These are phyloP conservation scores for Eriocheir sinensis DNA, from an alignment of 1,140 invertebrate species.

Conservation along the genomic window DNA sequence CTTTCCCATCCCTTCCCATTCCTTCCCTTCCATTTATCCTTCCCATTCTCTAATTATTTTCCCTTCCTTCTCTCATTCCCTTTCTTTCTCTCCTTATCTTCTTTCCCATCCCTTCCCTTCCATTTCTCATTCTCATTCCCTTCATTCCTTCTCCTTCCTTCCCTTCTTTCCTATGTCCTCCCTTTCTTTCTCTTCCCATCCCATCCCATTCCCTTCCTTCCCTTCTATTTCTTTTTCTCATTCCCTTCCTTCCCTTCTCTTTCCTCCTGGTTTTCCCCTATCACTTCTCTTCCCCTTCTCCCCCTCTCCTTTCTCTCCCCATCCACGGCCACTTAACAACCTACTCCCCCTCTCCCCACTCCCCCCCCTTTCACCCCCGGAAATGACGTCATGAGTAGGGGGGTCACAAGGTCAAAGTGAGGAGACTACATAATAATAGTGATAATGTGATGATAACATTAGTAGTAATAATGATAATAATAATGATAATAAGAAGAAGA, in stretches of 20 bases:
- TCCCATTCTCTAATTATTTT: not conserved
- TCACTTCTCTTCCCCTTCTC: not conserved
- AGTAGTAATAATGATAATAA: not conserved
- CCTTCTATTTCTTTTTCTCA: not conserved
- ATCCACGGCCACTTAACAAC: not conserved
- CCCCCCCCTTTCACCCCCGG: constrained; percentile 10
- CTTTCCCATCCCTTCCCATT: not conserved
- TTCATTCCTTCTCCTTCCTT: not conserved
- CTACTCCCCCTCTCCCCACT: not conserved
- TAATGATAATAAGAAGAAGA: not conserved
- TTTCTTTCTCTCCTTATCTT: not conserved
- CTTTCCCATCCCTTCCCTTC: not conserved
- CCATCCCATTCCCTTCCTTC: not conserved
- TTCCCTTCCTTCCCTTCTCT: not conserved
- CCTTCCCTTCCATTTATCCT: not conserved
- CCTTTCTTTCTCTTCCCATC: not conserved
- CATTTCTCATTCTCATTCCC: not conserved
- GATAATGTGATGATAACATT: not conserved
- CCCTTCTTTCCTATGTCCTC: not conserved
- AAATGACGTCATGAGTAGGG: not conserved
- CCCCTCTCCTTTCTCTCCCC: not conserved
- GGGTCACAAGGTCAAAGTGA: not conserved
- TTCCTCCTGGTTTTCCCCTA: not conserved
- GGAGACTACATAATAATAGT: no score
- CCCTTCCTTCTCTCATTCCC: not conserved